A percentile compares a stretch with the other conserved stretches of the same genome.
phyloP scores from a whole-genome alignment of 2,888 invertebrate genomes.

The Meiosimyza platycephala region DNA sequence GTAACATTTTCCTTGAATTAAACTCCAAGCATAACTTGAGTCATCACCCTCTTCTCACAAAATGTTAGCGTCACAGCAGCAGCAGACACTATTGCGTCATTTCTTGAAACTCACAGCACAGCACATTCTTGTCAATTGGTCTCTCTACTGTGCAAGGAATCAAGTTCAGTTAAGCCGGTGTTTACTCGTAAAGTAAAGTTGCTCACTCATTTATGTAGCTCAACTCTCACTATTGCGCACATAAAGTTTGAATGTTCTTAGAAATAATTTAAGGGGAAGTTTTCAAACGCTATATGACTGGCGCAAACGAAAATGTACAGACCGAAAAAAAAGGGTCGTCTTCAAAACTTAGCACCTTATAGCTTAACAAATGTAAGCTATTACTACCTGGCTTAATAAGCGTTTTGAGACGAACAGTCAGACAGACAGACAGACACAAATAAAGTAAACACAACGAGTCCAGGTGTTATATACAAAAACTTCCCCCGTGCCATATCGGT shows the following conservation, averaged over 20 bases:
- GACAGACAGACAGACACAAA: constrained; percentile 16
- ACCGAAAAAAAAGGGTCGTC: not conserved
- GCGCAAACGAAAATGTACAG: not conserved
- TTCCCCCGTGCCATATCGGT: constrained; percentile 45
- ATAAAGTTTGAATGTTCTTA: constrained; percentile 6
- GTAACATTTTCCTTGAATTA: not conserved
- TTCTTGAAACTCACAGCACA: not conserved
- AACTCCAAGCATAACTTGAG: not conserved
- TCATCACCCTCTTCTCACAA: not conserved
- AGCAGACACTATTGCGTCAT: constrained; percentile 18
- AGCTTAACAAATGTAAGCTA: not conserved
- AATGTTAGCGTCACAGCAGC: not conserved
- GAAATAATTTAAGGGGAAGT: constrained; percentile 17
- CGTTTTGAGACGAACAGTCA: constrained; percentile 1
- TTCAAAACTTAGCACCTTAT: constrained; percentile 17
- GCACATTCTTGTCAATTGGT: no score
- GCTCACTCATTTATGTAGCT: no score
- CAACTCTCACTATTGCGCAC: no score
- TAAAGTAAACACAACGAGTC: constrained; percentile 23
- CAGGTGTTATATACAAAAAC: constrained; percentile 42
- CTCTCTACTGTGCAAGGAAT: not conserved
- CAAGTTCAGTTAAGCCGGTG: constrained; percentile 11
- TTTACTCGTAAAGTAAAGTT: not conserved
- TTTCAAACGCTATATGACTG: constrained; percentile 9
- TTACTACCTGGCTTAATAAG: constrained; percentile 11